Percentiles rank a stretch among this genome's conserved stretches.
phyloP scores from a whole-genome alignment of 2,888 invertebrate species.

The Pammene fasciana region DNA sequence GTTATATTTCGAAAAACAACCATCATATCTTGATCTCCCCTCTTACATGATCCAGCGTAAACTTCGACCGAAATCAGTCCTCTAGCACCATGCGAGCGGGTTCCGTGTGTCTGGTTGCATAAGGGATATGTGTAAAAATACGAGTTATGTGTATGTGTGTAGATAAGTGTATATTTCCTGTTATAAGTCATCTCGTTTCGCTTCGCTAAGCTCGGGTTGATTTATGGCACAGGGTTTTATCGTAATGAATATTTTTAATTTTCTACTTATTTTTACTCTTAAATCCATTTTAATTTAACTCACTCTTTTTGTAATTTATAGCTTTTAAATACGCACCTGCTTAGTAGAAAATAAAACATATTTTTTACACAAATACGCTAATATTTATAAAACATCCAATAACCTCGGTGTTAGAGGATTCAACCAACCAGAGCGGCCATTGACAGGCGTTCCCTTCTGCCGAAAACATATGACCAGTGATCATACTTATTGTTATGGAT shows the following conservation, averaged over 20 bases:
- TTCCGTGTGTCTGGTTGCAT: constrained; percentile 43
- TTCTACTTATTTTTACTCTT: neutral
- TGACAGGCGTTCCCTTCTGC: too few species aligned
- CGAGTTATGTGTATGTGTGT: constrained; percentile 20
- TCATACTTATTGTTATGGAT: too few species aligned
- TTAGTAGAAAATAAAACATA: too few species aligned
- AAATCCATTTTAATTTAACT: neutral
- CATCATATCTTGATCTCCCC: constrained; percentile 51
- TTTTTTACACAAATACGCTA: too few species aligned
- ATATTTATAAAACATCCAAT: too few species aligned
- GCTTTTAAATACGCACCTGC: neutral
- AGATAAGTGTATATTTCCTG: constrained; percentile 63
- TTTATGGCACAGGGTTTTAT: constrained; percentile 64
- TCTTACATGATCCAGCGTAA: constrained; percentile 9
- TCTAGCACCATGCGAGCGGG: constrained; percentile 33
- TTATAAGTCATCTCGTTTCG: constrained; percentile 73
- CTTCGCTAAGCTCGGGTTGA: constrained; percentile 67
- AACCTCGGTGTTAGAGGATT: too few species aligned
- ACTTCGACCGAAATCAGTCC: constrained; percentile 26
- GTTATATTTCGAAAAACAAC: constrained; percentile 52
- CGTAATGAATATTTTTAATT: constrained; percentile 57
- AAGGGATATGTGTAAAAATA: constrained; percentile 42
- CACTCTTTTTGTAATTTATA: neutral
- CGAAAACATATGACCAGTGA: too few species aligned
- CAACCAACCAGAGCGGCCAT: too few species aligned